Base-by-base conservation (phyloP, 2,797 vertebrate genomes). In the Tinamus major region DNA sequence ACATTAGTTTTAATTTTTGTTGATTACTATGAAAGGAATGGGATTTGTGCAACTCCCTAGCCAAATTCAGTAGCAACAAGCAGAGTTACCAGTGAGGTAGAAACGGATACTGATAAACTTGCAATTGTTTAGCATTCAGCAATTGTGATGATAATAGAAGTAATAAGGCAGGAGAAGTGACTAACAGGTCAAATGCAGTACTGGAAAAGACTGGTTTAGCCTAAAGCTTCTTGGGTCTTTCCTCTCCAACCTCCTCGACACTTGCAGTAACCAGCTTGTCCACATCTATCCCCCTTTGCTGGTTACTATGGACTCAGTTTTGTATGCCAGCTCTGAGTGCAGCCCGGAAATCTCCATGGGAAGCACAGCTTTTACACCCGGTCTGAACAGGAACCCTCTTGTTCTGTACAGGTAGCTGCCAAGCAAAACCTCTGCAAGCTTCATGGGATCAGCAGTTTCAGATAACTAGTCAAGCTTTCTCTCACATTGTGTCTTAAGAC, bases 401-500 rank as follows among this genome's bases (percentile, higher is more conserved):
- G 15, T 69, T 85, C 56, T 0, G 4, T 7, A 26, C 58, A 68
- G 35, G 29, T 8, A n/a, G 62, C 11, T 71, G 58, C n/a, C 15
- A n/a, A 76, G 69, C 37, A 56, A 62, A 56, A 27, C 27, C 23
- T 53, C 63, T 72, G 1, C 0, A 0, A 56, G 61, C 0, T 19
- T 0, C 33, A 2, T 27, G 41, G 59, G 44, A 41, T 19, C 75
- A 51, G 48, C 1, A 3, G 42, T 37, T 77, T 63, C 3, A 24
- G 56, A 42, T 5, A 44, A 46, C 53, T 85, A 61, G 49, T 20
- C 5, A 39, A 48, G 24, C 12, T 49, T 84, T 71, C 29, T 16
- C 35, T 87, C n/a, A 1, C 17, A 17, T 26, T 0, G 0, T 1
- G 0, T 37, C 61, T 75, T 53, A 76, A 55, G 16, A 9, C 42